Conservation (phyloP, 1,140 invertebrate genomes). For the Nautilus pompilius region DNA sequence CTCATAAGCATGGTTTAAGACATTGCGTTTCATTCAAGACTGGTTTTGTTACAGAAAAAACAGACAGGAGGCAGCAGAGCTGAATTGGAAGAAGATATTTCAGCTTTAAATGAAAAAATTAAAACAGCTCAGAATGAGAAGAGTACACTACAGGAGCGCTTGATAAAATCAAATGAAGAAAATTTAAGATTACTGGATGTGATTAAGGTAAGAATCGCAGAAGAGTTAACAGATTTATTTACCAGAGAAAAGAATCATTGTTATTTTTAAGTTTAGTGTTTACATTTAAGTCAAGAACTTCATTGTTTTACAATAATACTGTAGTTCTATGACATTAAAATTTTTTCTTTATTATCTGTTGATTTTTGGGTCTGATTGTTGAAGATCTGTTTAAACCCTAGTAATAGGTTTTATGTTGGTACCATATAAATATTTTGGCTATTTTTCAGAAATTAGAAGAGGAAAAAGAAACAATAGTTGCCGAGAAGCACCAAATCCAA, state of each 20-base stretch:
- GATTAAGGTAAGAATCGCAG: conserved; percentile 31
- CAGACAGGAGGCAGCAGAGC: not conserved
- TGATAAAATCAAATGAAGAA: conserved; percentile 48
- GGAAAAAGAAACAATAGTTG: conserved; percentile 33
- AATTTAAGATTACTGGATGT: conserved; percentile 40
- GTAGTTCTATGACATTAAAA: not conserved
- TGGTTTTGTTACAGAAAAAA: not conserved
- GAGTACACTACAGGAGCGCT: conserved; percentile 32
- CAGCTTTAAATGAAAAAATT: conserved; percentile 20
- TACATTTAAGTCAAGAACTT: not conserved
- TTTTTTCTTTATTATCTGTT: not conserved
- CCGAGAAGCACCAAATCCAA: conserved; percentile 37
- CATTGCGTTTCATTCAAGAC: not conserved
- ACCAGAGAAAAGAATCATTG: not conserved
- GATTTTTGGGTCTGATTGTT: not conserved
- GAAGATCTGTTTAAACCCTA: not conserved
- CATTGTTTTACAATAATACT: not conserved
- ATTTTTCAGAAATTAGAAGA: conserved; percentile 46
- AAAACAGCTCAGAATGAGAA: conserved; percentile 35
- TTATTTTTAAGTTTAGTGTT: not conserved
- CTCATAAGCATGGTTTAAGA: not conserved
- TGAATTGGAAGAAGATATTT: conserved; percentile 8
- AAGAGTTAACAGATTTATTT: not conserved
- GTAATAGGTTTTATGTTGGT: not conserved
- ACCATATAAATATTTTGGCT: not conserved